Conservation (phyloP, 2,113 vertebrate species). For the Canis aureus region DNA sequence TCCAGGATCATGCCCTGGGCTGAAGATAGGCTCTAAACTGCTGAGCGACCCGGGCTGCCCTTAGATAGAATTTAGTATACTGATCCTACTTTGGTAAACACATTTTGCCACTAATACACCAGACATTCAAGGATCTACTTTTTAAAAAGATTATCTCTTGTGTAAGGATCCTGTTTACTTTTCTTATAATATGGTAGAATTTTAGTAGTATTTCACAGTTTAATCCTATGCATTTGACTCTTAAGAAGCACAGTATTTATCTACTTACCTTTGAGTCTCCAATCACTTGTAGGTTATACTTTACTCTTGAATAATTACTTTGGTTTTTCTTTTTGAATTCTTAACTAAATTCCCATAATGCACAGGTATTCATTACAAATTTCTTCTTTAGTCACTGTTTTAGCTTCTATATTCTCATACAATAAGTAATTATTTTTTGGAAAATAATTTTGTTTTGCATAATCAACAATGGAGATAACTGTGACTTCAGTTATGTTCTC, state of each 20-base stretch:
- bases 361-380: neutral
- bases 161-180: constrained; percentile 63
- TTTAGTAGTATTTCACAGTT: constrained; percentile 59
- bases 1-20: too few species aligned
- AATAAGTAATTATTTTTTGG: neutral
- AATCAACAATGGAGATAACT: neutral
- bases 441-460: neutral
- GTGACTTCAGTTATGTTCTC: neutral
- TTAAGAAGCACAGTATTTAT: constrained; percentile 45
- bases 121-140: neutral
- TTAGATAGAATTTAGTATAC: constrained; percentile 61
- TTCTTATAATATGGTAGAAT: constrained; percentile 40
- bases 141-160: constrained; percentile 37
- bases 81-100: constrained; percentile 55
- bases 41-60: too few species aligned
- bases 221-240: neutral
- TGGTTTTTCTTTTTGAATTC: neutral
- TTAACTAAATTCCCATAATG: neutral
- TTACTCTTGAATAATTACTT: constrained; percentile 5
- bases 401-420: neutral
- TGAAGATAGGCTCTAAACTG: too few species aligned
- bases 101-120: neutral
- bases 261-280: neutral
- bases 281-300: neutral
- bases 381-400: constrained; percentile 41